Evolutionary conservation across 1,140 invertebrate genomes (phyloP), one percentile per base, ranked within the genome.

Genomic region (Drosophila novamexicana): DNA sequence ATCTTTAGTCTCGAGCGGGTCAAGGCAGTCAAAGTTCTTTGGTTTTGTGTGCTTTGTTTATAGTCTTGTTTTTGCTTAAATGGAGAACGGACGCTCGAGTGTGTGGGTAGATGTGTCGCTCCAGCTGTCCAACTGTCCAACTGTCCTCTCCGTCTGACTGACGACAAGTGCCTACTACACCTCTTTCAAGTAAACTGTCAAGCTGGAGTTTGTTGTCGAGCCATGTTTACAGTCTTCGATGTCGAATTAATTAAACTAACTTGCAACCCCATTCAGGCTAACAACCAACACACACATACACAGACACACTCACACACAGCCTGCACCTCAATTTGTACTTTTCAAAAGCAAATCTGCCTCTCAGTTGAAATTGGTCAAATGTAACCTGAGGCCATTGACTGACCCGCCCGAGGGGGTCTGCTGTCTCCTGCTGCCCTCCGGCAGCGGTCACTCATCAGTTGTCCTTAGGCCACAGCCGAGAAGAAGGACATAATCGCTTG

Each of bases 161-260:
- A 88, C 79, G 83, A 86, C 83, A 86, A 86, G 83, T 86, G 82
- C 61, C 72, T 79, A 80, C 79, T 79, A 88, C 85, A 88, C 84
- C 84, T 84, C 84, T 88, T 88, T 89, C 77, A 71, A 79, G 84
- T 88, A 84, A 86, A 77, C 83, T 88, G 83, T 88, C 83, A 88
- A 77, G 70, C 63, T 54, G 64, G n/a, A 61, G 52, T 53, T 59
- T 70, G 71, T 63, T 64, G 54, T 75, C 42, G 32, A 34, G 29
- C 49, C 75, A 67, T 83, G 84, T 89, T 80, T 71, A 88, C 84
- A 83, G 77, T 52, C 76, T 66, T 71, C 79, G 83, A 77, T 80
- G 77, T 76, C 65, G 83, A 77, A 89, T 88, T 88, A 88, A 88
- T 88, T 89, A 88, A 88, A 88, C 83, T 89, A 88, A 88, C 76